Evolutionary conservation across 2,888 invertebrate species (phyloP), one percentile per base, ranked within the genome.

Genomic region (Sinotaia quadrata): DNA sequence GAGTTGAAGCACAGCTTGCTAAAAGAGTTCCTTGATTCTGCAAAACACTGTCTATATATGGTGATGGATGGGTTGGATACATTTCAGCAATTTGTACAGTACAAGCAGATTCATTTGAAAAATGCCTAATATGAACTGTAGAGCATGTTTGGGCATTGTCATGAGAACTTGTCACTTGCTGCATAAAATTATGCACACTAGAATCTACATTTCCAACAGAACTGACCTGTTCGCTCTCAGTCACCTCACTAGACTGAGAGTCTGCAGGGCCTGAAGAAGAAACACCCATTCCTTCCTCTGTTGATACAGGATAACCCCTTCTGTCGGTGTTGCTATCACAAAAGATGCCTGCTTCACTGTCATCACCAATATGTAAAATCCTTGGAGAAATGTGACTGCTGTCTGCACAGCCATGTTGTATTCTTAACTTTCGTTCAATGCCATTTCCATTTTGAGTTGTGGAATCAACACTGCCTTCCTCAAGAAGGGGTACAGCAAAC

Each of bases 241-340:
- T 2, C 12, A 37, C 49, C 33, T 37, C 58, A 24, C 47, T 34
- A 31, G 47, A 41, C 27, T 58, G 59, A 27, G 67, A 60, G 24
- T 60, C 59, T 29, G 59, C 52, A 15, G 67, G 63, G 58, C 61
- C 69, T 21, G 72, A 72, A 4, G 73, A 73, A 0, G 69, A 69
- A 27, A 73, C 69, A 41, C 69, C 59, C 5, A 54, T 37, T 12
- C 67, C 65, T 41, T 70, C 73, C 0, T 49, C 31, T n/a, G 47
- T 52, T 24, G 58, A 57, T 5, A 51, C 69, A 61, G 51, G 51
- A 37, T 51, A 37, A 21, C 57, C 58, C 33, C 37, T 27, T 18
- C 69, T 44, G 37, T 73, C 73, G 27, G 63, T 69, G 57, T 73
- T 73, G 41, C 73, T 73, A 49, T 73, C 73, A 70, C 73, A 73